A percentile compares a stretch with the other conserved stretches of the same genome.
phyloP scores from a whole-genome alignment of 2,797 vertebrate species.

The Otus scops region DNA sequence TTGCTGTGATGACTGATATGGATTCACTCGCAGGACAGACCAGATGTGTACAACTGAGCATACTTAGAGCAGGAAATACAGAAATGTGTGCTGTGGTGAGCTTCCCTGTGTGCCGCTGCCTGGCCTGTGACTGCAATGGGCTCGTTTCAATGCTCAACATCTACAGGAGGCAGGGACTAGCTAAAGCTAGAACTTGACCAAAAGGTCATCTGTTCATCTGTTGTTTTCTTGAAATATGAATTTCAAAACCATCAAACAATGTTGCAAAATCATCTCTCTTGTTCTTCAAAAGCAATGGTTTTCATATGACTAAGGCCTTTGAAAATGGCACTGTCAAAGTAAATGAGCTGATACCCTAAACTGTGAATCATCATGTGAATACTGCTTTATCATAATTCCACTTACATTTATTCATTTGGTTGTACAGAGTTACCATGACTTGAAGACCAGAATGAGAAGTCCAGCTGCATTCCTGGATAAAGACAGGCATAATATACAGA shows the following conservation, averaged over 20 bases:
- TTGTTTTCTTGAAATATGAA: not conserved
- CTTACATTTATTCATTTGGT: not conserved
- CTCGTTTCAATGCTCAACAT: not conserved
- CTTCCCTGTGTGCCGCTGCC: accelerated
- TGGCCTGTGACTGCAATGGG: not conserved
- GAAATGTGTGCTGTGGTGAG: not conserved
- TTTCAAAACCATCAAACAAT: not conserved
- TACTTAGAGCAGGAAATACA: not conserved
- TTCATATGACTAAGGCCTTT: not conserved
- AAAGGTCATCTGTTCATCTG: not conserved
- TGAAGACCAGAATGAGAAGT: not conserved
- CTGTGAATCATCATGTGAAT: not conserved
- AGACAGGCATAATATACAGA: not conserved
- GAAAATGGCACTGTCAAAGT: not conserved
- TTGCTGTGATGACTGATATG: not conserved
- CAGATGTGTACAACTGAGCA: not conserved
- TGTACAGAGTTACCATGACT: not conserved
- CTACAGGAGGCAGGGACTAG: not conserved
- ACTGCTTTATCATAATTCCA: not conserved
- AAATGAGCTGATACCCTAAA: not conserved
- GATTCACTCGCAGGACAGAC: not conserved
- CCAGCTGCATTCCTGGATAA: not conserved
- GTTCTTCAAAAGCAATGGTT: not conserved
- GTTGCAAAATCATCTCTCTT: not conserved
- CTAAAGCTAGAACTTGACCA: not conserved